Conservation (phyloP, 2,797 vertebrate genomes). For the Melanotaenia maccullochi region DNA sequence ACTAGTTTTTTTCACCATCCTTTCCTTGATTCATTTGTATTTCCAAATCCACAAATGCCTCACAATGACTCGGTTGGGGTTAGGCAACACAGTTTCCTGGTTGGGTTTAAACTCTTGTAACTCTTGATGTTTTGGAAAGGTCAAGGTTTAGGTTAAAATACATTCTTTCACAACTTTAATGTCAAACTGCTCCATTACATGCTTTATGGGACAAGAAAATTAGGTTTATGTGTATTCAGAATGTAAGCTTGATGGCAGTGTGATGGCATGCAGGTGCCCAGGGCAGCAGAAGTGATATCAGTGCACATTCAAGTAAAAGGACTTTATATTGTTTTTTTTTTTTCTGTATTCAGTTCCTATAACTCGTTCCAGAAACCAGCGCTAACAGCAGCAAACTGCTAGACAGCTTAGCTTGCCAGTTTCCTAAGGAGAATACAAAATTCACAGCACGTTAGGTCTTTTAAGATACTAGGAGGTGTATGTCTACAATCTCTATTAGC, state of each 20-base stretch:
- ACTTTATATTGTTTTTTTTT: neutral
- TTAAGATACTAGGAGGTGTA: neutral
- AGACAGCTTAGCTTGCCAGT: neutral
- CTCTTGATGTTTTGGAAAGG: neutral
- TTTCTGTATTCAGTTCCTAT: slow-evolving; percentile 1
- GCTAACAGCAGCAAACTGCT: neutral
- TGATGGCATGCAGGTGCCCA: neutral
- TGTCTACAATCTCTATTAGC: neutral
- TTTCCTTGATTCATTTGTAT: neutral
- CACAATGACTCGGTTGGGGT: neutral
- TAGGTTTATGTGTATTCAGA: neutral
- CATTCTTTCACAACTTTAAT: neutral
- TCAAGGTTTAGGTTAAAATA: neutral
- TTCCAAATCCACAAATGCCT: neutral
- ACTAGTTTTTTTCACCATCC: neutral
- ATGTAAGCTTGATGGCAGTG: neutral
- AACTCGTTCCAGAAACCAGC: neutral
- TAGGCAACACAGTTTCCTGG: neutral
- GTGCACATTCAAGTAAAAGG: neutral
- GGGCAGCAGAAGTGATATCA: neutral
- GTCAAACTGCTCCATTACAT: neutral
- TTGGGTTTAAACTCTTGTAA: neutral
- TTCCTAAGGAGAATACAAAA: neutral
- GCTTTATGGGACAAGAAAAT: neutral
- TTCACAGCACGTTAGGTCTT: neutral